These are phyloP conservation scores for Melipona quadrifasciata DNA, from an alignment of 1,140 invertebrate species.

Conservation along the genomic window DNA sequence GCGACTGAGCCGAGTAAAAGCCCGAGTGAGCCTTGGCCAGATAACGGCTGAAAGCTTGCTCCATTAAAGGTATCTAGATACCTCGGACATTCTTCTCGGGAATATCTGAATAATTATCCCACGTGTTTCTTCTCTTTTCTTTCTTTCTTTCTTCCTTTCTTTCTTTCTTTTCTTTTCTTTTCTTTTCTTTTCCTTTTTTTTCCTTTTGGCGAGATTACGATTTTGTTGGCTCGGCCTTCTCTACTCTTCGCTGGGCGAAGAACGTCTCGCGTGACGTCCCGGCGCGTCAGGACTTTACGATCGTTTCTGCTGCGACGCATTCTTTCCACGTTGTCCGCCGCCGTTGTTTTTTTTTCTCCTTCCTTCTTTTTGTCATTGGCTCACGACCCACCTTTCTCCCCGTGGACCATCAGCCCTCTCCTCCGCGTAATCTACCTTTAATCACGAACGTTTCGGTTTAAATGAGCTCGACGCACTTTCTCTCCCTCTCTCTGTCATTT, in stretches of 20 bases:
- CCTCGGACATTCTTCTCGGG: slow-evolving; percentile 73
- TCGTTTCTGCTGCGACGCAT: slow-evolving; percentile 42
- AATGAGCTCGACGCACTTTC: slow-evolving; percentile 42
- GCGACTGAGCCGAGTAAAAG: slow-evolving; percentile 74
- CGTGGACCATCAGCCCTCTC: not conserved
- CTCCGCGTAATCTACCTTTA: slow-evolving; percentile 53
- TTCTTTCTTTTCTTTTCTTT: not conserved
- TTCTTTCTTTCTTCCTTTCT: not conserved
- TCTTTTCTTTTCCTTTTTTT: not conserved
- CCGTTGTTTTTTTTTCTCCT: not conserved
- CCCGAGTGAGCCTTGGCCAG: slow-evolving; percentile 73
- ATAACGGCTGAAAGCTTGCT: slow-evolving; percentile 79
- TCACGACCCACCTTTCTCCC: not conserved
- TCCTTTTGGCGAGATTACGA: slow-evolving; percentile 69
- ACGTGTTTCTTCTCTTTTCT: slow-evolving; percentile 53
- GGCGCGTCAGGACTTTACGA: slow-evolving; percentile 53
- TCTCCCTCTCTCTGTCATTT: not conserved
- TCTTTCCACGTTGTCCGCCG: slow-evolving; percentile 22
- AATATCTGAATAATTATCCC: slow-evolving; percentile 78
- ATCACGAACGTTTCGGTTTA: slow-evolving; percentile 57
- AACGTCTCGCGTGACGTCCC: slow-evolving; percentile 57
- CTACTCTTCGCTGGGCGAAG: slow-evolving; percentile 30
- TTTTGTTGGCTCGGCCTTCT: slow-evolving; percentile 59
- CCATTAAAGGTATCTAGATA: slow-evolving; percentile 79
- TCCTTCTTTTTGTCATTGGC: not conserved